Percentiles rank a stretch among this genome's conserved stretches.
These are phyloP conservation scores for Pseudanteris insignis DNA, from an alignment of 2,888 invertebrate genomes.

Conservation along the genomic window DNA sequence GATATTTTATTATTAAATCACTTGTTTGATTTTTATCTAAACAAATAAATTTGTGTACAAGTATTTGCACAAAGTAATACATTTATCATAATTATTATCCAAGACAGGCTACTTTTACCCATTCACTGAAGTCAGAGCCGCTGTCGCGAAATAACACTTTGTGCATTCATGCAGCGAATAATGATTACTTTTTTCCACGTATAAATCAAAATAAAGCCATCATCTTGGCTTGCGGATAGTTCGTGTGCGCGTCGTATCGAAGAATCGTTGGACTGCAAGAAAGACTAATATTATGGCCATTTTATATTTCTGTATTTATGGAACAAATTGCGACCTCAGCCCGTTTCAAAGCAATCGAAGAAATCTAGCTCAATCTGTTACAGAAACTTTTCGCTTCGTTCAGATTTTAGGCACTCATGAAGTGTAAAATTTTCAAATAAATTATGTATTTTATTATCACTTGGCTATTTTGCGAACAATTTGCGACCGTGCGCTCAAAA, in stretches of 20 bases:
- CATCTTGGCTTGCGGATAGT: conserved; percentile 24
- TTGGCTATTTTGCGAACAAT: conserved; percentile 40
- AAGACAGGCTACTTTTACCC: too few species aligned
- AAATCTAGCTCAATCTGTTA: conserved; percentile 39
- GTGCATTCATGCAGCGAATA: too few species aligned
- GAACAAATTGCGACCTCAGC: conserved; percentile 35
- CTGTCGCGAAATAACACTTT: too few species aligned
- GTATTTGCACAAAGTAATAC: too few species aligned
- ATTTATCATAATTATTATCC: too few species aligned
- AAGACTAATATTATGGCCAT: conserved; percentile 22
- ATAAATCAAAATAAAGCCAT: conserved; percentile 26
- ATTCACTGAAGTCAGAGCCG: too few species aligned
- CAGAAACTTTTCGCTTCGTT: conserved; percentile 36
- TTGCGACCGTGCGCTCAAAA: conserved; percentile 26
- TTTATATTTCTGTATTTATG: conserved; percentile 34
- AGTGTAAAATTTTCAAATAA: conserved; percentile 36
- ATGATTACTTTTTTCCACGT: neutral
- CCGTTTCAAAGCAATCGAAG: conserved; percentile 28
- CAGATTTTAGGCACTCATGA: conserved; percentile 14
- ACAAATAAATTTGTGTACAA: too few species aligned
- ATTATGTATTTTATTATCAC: conserved; percentile 36
- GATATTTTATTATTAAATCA: too few species aligned
- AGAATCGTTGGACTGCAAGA: conserved; percentile 19
- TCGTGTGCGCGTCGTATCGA: conserved; percentile 18
- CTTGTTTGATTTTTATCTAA: too few species aligned